A percentile compares a stretch with the other conserved stretches of the same genome.
Evolutionary conservation across 2,113 vertebrate genomes (phyloP).

Genomic region (Rhombomys opimus): DNA sequence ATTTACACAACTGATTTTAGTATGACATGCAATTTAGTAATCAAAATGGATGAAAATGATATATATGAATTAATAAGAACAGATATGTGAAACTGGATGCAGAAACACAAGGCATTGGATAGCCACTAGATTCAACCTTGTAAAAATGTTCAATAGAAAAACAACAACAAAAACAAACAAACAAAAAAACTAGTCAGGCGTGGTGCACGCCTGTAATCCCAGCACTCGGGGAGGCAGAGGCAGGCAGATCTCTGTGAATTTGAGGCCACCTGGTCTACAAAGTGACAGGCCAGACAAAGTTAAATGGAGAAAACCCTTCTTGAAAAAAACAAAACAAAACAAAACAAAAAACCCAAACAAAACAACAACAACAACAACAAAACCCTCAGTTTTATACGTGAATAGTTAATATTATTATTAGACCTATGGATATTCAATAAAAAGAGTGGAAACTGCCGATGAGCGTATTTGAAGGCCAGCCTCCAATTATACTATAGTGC

Average conservation of each 20-base stretch:
- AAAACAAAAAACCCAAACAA: neutral
- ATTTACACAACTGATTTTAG: neutral
- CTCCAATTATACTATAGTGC: neutral
- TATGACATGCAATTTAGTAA: neutral
- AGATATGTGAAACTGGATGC: neutral
- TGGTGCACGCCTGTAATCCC: too few relatives aligned
- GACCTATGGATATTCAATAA: neutral
- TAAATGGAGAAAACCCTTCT: too few relatives aligned
- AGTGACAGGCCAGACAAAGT: too few relatives aligned
- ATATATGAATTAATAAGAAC: neutral
- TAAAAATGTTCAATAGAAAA: neutral
- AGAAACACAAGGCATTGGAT: neutral
- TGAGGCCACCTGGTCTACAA: too few relatives aligned
- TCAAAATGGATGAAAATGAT: conserved; percentile 2
- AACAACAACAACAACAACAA: neutral
- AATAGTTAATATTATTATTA: neutral
- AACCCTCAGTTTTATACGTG: neutral
- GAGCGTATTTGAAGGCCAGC: neutral
- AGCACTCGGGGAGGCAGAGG: too few relatives aligned
- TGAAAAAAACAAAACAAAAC: too few relatives aligned
- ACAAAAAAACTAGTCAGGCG: too few relatives aligned
- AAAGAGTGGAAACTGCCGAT: neutral
- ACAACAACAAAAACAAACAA: neutral
- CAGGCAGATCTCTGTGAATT: too few relatives aligned
- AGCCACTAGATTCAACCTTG: neutral